Evolutionary conservation across 2,113 vertebrate genomes (phyloP).

Genomic region (Tiliqua scincoides): DNA sequence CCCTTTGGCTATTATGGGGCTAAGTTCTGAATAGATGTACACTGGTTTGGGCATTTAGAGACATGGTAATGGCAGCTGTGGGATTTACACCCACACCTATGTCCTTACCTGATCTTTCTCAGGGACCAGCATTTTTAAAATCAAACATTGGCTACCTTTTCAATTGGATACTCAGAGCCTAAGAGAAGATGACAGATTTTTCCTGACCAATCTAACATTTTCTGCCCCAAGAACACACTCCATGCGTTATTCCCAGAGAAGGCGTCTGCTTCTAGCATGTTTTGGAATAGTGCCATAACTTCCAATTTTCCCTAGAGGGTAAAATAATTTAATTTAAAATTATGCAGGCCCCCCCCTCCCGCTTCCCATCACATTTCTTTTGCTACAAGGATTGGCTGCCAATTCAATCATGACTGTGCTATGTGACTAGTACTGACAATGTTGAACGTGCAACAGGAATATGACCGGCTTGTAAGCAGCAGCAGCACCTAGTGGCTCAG

Average conservation of each 20-base stretch:
- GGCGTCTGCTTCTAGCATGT: neutral
- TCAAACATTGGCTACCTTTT: neutral
- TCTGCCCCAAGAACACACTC: conserved; percentile 29
- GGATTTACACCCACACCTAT: neutral
- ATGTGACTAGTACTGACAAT: neutral
- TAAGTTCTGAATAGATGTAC: no score
- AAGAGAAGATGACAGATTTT: neutral
- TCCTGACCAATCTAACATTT: conserved; percentile 22
- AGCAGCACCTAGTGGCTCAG: conserved; percentile 25
- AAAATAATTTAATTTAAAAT: conserved; percentile 54
- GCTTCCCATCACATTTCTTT: neutral
- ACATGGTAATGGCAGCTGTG: neutral
- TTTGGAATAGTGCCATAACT: conserved; percentile 3
- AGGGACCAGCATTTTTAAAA: neutral
- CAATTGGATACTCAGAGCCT: neutral
- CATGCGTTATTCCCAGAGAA: conserved; percentile 7
- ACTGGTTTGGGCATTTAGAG: no score
- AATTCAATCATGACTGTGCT: neutral
- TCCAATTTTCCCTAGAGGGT: conserved; percentile 23
- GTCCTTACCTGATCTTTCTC: neutral
- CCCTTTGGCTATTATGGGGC: no score
- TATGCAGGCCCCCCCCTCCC: no score
- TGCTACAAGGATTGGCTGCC: conserved; percentile 7
- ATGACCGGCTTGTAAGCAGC: conserved; percentile 6
- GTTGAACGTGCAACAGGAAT: neutral